phyloP scores from a whole-genome alignment of 2,888 invertebrate species.

The Nesidiocoris tenuis region DNA sequence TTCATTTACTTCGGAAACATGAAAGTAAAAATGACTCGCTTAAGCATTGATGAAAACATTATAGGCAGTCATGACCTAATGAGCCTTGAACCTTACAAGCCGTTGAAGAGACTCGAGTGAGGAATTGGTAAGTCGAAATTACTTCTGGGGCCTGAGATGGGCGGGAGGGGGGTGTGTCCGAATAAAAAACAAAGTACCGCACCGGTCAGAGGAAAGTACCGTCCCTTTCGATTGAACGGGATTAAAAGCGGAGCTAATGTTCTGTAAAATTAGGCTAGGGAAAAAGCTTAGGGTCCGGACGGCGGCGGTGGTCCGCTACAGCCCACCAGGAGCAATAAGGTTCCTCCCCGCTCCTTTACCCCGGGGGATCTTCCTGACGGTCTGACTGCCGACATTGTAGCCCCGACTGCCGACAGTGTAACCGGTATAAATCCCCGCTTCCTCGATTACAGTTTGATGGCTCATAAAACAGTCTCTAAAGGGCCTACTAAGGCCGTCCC shows the following conservation, averaged over 20 bases:
- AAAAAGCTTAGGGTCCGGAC: not conserved
- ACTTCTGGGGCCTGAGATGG: too few relatives aligned
- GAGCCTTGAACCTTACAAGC: too few relatives aligned
- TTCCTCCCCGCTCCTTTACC: not conserved
- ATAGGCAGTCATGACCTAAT: too few relatives aligned
- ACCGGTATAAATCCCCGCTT: slow-evolving; percentile 1
- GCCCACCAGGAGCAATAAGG: not conserved
- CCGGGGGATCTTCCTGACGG: not conserved
- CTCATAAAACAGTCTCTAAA: slow-evolving; percentile 29
- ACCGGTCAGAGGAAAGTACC: too few relatives aligned
- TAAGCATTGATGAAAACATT: too few relatives aligned
- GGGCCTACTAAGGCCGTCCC: not conserved
- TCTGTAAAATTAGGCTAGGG: slow-evolving; percentile 33
- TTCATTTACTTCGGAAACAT: too few relatives aligned
- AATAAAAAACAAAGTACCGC: slow-evolving; percentile 21
- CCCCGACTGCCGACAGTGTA: not conserved
- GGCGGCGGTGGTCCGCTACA: slow-evolving; percentile 7
- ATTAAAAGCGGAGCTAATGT: slow-evolving; percentile 38
- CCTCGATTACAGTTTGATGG: slow-evolving; percentile 39
- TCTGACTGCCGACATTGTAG: slow-evolving; percentile 5
- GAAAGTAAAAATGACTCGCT: too few relatives aligned
- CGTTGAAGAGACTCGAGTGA: too few relatives aligned
- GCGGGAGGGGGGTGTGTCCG: not conserved
- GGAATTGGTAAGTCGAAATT: too few relatives aligned
- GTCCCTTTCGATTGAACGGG: slow-evolving; percentile 18